Evolutionary conservation across 2,888 invertebrate species (phyloP).

Genomic region (Noctuana brunneofusca): DNA sequence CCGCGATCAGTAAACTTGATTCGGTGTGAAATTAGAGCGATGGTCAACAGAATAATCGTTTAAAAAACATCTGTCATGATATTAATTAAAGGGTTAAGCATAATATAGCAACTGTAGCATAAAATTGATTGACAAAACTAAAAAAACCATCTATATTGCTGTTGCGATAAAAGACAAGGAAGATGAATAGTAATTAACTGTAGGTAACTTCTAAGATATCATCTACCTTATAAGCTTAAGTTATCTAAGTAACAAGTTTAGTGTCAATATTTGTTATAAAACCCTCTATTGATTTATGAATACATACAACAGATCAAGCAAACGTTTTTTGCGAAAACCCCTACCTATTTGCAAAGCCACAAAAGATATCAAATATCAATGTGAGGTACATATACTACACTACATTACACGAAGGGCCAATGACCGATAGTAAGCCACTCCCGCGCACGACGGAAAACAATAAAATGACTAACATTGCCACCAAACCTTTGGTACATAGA

Average conservation of each 20-base stretch:
- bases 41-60: constrained; percentile 4
- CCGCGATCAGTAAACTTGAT: constrained; percentile 39
- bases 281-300: neutral
- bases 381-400: neutral
- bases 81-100: neutral
- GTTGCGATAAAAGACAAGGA: too few species aligned
- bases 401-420: constrained; percentile 29
- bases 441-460: constrained; percentile 35
- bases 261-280: too few species aligned
- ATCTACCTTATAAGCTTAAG: too few species aligned
- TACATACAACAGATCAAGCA: neutral
- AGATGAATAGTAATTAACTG: too few species aligned
- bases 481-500: neutral
- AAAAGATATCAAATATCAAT: constrained; percentile 31
- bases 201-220: too few species aligned
- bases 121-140: neutral
- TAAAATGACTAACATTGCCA: constrained; percentile 35
- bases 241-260: too few species aligned
- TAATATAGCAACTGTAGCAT: neutral
- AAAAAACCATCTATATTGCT: neutral
- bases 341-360: constrained; percentile 29
- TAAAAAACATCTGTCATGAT: neutral
- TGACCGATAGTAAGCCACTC: constrained; percentile 40
- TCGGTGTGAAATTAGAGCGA: constrained; percentile 32
- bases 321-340: constrained; percentile 12